Conservation (phyloP, 2,888 invertebrate genomes). For the Graphium colonna region DNA sequence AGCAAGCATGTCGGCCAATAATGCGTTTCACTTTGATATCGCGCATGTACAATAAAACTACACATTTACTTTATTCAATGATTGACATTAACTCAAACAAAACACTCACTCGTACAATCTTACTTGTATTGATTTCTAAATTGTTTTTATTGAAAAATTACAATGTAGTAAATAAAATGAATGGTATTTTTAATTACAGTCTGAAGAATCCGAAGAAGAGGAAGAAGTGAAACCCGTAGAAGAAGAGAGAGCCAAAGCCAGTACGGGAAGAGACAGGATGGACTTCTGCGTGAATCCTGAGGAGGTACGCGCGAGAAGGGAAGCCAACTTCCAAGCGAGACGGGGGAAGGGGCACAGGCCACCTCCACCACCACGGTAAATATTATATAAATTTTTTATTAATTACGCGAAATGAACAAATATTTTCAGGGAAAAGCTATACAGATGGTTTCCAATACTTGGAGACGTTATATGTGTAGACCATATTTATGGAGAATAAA, state of each 20-base stretch:
- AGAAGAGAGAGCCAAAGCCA: constrained; percentile 39
- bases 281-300: constrained; percentile 90
- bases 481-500: too few species aligned
- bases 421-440: too few species aligned
- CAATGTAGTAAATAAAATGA: too few species aligned
- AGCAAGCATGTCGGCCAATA: too few species aligned
- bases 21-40: too few species aligned
- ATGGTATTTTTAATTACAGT: constrained; percentile 30
- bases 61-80: too few species aligned
- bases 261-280: constrained; percentile 37
- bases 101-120: too few species aligned
- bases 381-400: neutral
- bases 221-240: constrained; percentile 45
- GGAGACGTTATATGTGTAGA: neutral
- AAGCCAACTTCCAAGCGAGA: constrained; percentile 69
- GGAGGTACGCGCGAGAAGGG: constrained; percentile 83
- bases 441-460: too few species aligned
- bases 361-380: constrained; percentile 43
- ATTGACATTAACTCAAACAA: too few species aligned
- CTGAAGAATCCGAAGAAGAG: constrained; percentile 44
- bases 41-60: too few species aligned
- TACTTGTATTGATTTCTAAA: too few species aligned
- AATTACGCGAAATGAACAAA: neutral
- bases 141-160: too few species aligned
- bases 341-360: constrained; percentile 43